phyloP scores from a whole-genome alignment of 1,140 invertebrate species.

The Tetraneura akinire region DNA sequence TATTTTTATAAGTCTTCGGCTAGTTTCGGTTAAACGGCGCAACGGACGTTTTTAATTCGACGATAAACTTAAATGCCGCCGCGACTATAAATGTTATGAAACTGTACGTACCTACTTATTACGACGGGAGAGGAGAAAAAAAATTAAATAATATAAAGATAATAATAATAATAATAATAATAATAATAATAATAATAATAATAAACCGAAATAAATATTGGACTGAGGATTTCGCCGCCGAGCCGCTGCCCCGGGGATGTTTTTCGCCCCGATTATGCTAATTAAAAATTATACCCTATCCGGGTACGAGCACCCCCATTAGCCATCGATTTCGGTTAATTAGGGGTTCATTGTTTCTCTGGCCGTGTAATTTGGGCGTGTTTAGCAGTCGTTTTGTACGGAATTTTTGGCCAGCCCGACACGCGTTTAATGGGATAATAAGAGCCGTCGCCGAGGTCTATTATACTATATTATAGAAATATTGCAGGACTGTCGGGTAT shows the following conservation, averaged over 20 bases:
- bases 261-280: conserved; percentile 37
- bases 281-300: conserved; percentile 3
- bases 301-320: not conserved
- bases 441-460: not conserved
- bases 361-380: conserved; percentile 41
- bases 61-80: not conserved
- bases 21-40: not conserved
- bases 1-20: no score
- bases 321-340: conserved; percentile 34
- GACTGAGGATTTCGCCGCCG: conserved; percentile 10
- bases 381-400: conserved; percentile 29
- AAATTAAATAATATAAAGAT: no score
- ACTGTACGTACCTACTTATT: no score
- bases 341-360: conserved; percentile 17
- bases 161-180: no score
- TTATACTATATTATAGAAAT: no score
- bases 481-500: not conserved
- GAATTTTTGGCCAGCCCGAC: not conserved
- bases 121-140: no score
- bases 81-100: not conserved
- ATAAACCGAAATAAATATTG: conserved; percentile 8
- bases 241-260: not conserved
- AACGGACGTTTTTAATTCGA: conserved; percentile 10
- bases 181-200: not conserved
- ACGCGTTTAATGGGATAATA: conserved; percentile 12